Evolutionary conservation across 2,888 invertebrate genomes (phyloP).

Genomic region (Hartigia nigra): DNA sequence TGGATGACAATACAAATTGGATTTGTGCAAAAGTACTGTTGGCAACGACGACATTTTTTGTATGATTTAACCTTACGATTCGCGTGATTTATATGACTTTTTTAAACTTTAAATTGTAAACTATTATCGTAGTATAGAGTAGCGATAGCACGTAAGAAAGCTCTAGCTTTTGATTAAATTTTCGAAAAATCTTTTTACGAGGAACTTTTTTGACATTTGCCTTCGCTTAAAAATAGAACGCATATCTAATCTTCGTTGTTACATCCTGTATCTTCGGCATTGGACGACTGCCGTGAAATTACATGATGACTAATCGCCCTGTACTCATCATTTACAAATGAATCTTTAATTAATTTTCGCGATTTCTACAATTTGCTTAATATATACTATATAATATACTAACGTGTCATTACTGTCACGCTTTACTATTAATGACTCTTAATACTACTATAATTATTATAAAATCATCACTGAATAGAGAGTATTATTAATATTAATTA

Average conservation of each 20-base stretch:
- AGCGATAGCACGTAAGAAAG: neutral
- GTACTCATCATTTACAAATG: neutral
- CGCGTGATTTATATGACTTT: neutral
- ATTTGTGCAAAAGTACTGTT: slow-evolving; percentile 12
- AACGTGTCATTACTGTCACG: slow-evolving; percentile 34
- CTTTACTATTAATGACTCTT: slow-evolving; percentile 28
- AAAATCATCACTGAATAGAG: slow-evolving; percentile 56
- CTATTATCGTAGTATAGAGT: neutral
- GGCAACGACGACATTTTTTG: neutral
- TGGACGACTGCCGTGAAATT: neutral
- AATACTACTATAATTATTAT: slow-evolving; percentile 29
- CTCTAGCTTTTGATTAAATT: neutral
- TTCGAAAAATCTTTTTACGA: neutral
- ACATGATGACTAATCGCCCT: neutral
- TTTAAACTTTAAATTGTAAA: neutral
- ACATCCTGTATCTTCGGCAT: neutral
- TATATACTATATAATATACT: slow-evolving; percentile 34
- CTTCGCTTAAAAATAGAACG: neutral
- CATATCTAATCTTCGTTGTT: neutral
- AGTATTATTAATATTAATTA: slow-evolving; percentile 62
- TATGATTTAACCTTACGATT: neutral
- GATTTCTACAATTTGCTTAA: slow-evolving; percentile 8
- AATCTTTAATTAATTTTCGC: neutral
- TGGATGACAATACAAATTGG: slow-evolving; percentile 15
- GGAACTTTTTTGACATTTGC: neutral